Evolutionary conservation across 1,140 invertebrate species (phyloP).

Genomic region (Heterodera schachtii): DNA sequence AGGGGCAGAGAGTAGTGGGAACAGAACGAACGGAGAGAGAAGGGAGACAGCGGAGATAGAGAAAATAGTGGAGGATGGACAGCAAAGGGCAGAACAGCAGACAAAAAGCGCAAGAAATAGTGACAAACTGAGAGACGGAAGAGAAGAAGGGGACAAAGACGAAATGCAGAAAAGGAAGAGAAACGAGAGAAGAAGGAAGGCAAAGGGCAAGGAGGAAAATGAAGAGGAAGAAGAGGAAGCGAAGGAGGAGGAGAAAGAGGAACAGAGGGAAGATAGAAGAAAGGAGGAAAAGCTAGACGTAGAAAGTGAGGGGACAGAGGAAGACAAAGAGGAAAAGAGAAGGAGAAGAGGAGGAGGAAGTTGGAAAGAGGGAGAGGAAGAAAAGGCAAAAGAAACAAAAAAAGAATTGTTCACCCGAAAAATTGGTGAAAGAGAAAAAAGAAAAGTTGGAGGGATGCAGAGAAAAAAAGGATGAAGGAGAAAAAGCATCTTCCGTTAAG

Average conservation of each 20-base stretch:
- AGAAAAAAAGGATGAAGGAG: background rate
- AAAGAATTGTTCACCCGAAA: background rate
- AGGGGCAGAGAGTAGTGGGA: conserved; percentile 8
- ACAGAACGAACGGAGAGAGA: background rate
- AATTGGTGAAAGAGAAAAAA: conserved; percentile 7
- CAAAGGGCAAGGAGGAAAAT: background rate
- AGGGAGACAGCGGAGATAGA: background rate
- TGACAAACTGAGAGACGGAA: background rate
- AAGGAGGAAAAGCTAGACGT: background rate
- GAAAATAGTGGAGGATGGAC: background rate
- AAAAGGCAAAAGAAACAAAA: background rate
- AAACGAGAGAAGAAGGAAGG: background rate
- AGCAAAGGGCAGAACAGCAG: background rate
- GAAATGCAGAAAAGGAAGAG: background rate
- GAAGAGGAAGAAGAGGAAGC: no score
- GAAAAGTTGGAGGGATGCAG: background rate
- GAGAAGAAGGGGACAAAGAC: background rate
- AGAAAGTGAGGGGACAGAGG: background rate
- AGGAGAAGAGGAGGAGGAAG: background rate
- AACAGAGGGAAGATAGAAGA: background rate
- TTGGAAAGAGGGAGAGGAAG: background rate
- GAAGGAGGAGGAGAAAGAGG: background rate
- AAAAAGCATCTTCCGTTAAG: background rate
- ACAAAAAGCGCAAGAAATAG: background rate
- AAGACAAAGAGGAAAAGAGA: background rate